Conservation (phyloP, 2,797 vertebrate species). For the Enteromius unitaeniatus region DNA sequence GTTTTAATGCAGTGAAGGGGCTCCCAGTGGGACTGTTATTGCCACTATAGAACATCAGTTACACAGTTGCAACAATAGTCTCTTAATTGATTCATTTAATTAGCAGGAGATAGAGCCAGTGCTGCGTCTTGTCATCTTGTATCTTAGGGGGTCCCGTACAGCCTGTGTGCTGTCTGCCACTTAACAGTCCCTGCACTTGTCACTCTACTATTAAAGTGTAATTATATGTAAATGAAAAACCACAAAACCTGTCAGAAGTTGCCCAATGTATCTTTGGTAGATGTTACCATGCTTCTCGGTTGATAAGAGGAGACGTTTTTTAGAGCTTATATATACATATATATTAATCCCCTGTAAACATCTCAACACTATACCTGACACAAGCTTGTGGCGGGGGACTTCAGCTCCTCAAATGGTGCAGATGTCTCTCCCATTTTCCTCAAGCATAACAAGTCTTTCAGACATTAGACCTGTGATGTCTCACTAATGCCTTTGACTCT, state of each 20-base stretch:
- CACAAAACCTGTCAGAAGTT: constrained; percentile 68
- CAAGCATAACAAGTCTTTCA: constrained; percentile 78
- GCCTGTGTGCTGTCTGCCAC: constrained; percentile 71
- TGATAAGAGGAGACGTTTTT: constrained; percentile 31
- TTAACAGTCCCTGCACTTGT: constrained; percentile 78
- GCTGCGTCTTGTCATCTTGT: constrained; percentile 88
- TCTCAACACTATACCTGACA: constrained; percentile 32
- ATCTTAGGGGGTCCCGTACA: constrained; percentile 77
- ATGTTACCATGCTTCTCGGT: constrained; percentile 39
- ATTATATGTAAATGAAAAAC: constrained; percentile 83
- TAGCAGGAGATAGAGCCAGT: constrained; percentile 92
- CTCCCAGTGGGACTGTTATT: constrained; percentile 93
- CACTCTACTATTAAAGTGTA: constrained; percentile 80
- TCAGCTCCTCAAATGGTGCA: constrained; percentile 81
- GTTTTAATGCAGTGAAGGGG: constrained; percentile 92
- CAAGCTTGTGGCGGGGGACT: constrained; percentile 57
- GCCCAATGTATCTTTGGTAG: constrained; percentile 65
- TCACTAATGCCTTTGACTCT: constrained; percentile 74
- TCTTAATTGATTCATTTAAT: constrained; percentile 99
- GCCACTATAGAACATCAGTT: constrained; percentile 94
- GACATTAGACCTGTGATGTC: constrained; percentile 73
- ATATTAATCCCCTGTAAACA: not conserved
- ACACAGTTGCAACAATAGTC: constrained; percentile 92
- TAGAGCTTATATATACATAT: not conserved
- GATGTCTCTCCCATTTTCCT: constrained; percentile 77